Base-by-base conservation (phyloP, 2,113 vertebrate genomes). In the Rhynchomys soricoides region DNA sequence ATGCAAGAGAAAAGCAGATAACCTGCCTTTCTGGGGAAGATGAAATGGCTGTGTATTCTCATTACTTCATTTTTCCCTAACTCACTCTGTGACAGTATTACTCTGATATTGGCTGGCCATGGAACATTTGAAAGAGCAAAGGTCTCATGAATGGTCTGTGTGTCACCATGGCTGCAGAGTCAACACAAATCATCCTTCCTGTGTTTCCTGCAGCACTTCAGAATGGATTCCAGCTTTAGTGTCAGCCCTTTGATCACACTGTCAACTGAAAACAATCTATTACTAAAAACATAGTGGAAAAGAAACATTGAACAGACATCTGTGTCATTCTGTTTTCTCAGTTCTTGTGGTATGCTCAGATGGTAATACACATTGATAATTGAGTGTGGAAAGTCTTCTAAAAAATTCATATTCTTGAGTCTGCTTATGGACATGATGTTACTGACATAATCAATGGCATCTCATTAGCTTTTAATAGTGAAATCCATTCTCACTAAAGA, bases 61-160 rank as follows among this genome's bases (percentile, higher is more conserved):
- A 87, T 95, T 96, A 96, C 77, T 97, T 77, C 79, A 19, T 55
- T 95, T 97, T 96, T 95, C 95, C 97, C 92, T 37, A 89, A 77
- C 94, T 91, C 79, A 95, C 93, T 77, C 2, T 82, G n/a, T 90
- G 52, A 74, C 74, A 91, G 0, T 87, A 34, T 94, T 90, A 52
- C 64, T 86, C 34, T 93, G 95, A 95, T 89, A 95, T n/a, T 94
- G 91, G 59, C 77, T 97, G 95, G 88, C 77, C 19, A 7, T 94
- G 97, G 96, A 92, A 96, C 86, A 86, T 93, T 96, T 96, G 94
- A 96, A 82, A 95, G 81, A 95, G 59, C 57, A 90, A 95, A 86
- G 66, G 55, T 96, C 96, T 97, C 37, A 34, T 93, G 88, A 96
- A 89, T 93, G 57, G 93, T 91, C 91, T 89, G 55, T 92, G 92